Evolutionary conservation across 2,797 vertebrate species (phyloP).

Genomic region (Helostoma temminkii): DNA sequence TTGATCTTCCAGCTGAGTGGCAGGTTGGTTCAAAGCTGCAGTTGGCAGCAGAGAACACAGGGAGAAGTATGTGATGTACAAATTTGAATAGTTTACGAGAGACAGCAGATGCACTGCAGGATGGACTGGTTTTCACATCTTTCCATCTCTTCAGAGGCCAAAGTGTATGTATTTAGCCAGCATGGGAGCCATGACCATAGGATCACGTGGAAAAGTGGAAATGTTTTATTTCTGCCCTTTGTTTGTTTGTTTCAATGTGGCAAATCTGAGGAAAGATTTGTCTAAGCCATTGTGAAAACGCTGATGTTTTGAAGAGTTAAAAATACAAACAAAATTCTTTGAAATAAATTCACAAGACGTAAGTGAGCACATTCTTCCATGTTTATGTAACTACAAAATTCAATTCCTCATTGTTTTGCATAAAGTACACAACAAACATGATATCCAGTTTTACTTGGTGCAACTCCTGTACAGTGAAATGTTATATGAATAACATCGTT

Average conservation of each 20-base stretch:
- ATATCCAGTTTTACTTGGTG: conserved; percentile 15
- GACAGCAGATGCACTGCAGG: conserved; percentile 60
- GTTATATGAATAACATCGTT: conserved; percentile 25
- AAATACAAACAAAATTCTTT: not conserved
- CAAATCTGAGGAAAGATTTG: conserved; percentile 26
- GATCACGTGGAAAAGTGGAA: conserved; percentile 43
- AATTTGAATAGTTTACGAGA: conserved; percentile 77
- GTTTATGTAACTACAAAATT: conserved; percentile 7
- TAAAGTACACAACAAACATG: conserved; percentile 23
- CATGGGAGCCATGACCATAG: conserved; percentile 40
- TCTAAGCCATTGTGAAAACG: conserved; percentile 9
- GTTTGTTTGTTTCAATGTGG: conserved; percentile 48
- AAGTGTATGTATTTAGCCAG: conserved; percentile 63
- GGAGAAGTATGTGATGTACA: conserved; percentile 61
- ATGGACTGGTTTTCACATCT: conserved; percentile 39
- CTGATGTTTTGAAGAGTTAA: not conserved
- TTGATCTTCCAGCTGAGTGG: conserved; percentile 73
- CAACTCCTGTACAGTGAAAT: conserved; percentile 18
- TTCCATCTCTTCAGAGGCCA: conserved; percentile 58
- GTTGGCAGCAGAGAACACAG: conserved; percentile 65
- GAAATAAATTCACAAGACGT: not conserved
- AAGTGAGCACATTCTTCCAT: not conserved
- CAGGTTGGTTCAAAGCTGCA: conserved; percentile 73
- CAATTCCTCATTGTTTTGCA: not conserved
- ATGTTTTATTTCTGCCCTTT: conserved; percentile 56